phyloP scores from a whole-genome alignment of 2,113 vertebrate species.

The Pterocles burchelli region DNA sequence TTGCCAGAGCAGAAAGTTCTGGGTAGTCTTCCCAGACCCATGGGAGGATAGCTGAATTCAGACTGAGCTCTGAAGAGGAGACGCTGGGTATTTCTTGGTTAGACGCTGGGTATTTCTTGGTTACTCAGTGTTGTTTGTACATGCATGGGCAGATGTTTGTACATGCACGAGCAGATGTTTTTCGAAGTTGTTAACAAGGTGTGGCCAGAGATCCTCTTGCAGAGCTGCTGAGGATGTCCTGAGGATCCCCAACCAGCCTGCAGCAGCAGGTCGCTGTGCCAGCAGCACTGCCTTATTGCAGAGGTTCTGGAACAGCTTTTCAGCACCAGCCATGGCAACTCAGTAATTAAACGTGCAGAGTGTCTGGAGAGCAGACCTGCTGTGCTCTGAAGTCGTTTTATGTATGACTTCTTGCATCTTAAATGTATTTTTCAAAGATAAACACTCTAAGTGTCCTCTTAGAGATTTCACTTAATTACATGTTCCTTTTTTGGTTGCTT shows the following conservation, averaged over 20 bases:
- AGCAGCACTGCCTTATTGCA: neutral
- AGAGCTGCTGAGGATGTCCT: neutral
- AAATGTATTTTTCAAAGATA: neutral
- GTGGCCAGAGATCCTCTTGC: neutral
- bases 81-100: neutral
- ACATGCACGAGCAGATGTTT: neutral
- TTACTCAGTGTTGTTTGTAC: neutral
- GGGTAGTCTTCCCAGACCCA: neutral
- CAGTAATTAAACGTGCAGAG: neutral
- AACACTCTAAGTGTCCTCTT: neutral
- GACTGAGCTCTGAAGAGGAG: neutral
- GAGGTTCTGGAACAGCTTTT: neutral
- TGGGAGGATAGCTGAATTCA: neutral
- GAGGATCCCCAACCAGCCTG: neutral
- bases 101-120: neutral
- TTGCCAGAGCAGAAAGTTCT: neutral
- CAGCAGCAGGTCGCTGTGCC: fast-evolving
- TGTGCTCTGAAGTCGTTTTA: neutral
- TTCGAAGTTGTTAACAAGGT: fast-evolving
- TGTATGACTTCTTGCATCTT: neutral
- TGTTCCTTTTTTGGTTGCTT: neutral
- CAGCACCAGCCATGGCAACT: neutral
- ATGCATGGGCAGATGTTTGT: no score
- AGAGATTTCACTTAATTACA: neutral
- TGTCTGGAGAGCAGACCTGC: neutral